Evolutionary conservation across 2,797 vertebrate genomes (phyloP), one percentile per base, ranked within the genome.

Genomic region (Platalea minor): DNA sequence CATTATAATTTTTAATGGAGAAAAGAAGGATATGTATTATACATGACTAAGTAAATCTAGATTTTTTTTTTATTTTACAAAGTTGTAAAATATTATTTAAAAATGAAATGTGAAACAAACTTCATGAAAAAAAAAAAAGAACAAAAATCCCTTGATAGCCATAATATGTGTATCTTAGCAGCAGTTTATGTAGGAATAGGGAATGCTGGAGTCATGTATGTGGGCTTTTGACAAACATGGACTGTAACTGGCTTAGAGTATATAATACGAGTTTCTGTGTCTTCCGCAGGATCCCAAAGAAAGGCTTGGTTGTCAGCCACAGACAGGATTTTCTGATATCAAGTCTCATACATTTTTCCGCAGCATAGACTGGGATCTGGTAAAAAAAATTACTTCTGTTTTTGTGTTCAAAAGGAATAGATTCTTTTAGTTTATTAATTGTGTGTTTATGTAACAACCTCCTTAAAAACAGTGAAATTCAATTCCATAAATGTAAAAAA

Each of bases 301-400:
- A 97, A 98, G 99, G 96, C 98, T 99, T 81, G 99, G 99, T 43
- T 99, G 99, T 97, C 99, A 99, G 97, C 98, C 98, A 9, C 98
- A 99, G 97, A 99, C 99, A 2, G 99, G 99, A 91, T 99, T 99
- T 97, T 98, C 98, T 15, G 99, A 99, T 95, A 99, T 99, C 98
- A 99, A 99, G 98, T 98, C 99, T 76, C 99, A 99, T 63, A 99
- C 99, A 0, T 99, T 99, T 98, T 99, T 99, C 98, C 99, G 99
- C 97, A 99, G 98, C 98, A 99, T 99, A 96, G 99, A 99, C 98
- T 99, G 99, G 99, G 99, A 99, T 78, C 98, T 99, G 99, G 99
- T 99, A 98, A 99, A 85, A 97, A 79, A 7, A 11, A 17, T 9
- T 86, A 13, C 26, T 89, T 56, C 11, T 91, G 6, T 24, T 68